Evolutionary conservation across 2,113 vertebrate species (phyloP), one percentile per base, ranked within the genome.

Genomic region (Zosterops borbonicus): DNA sequence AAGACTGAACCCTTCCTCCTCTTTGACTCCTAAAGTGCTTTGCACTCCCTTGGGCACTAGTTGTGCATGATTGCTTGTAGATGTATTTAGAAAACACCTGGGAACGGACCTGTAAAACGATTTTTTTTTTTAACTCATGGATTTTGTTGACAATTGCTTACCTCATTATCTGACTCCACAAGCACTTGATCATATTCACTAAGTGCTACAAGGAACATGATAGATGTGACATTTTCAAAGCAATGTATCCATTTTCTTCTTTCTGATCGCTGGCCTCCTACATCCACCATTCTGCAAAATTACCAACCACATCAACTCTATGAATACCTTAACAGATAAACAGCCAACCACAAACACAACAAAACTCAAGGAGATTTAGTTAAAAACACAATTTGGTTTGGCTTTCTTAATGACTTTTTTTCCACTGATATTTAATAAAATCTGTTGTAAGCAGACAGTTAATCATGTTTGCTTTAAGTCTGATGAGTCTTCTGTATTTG

Each of bases 161-260:
- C 99, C 99, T 99, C 99, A 65, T 99, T 99, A 96, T 99, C 99
- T 1, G 99, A 99, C 74, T 99, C 99, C 98, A 99, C 99, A 89
- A 99, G 97, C 42, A 99, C 99, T 96, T 99, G 99, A 97, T 99
- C 99, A 75, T 99, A 99, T 97, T 99, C 99, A 97, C 99, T 99
- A 97, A 99, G 99, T 6, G 99, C 99, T 95, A 99, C 98, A 93
- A 99, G 98, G 97, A 99, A 99, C 99, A 99, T 99, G 98, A 99
- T 99, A 94, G 99, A 99, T 14, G 99, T 99, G 95, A 99, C 99
- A 19, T 99, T 99, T 98, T 99, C 99, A 97, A 99, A 99, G 98
- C 99, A 99, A 97, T 99, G 99, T 98, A 99, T 99, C 99, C 99
- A 99, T 98, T 99, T 99, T 97, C 99, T 99, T 98, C 99, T 98